Conservation (phyloP, 2,797 vertebrate genomes). For the Fistularia commersonii region DNA sequence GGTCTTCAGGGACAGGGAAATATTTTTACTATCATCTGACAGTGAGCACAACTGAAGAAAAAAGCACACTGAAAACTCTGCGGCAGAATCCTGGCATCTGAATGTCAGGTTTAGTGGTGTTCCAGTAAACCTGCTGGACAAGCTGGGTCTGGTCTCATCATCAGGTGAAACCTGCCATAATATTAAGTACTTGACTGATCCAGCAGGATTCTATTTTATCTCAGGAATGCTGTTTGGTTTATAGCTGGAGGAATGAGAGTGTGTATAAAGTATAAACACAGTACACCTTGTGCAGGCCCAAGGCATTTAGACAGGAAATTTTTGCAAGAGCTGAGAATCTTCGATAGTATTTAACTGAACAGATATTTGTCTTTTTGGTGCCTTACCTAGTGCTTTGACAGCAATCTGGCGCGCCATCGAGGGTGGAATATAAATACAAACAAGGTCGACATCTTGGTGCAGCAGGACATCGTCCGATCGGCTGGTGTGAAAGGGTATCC, state of each 20-base stretch:
- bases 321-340: no score
- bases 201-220: no score
- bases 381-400: constrained; percentile 93
- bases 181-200: not conserved
- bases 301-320: not conserved
- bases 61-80: not conserved
- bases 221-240: not conserved
- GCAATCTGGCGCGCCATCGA: constrained; percentile 94
- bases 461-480: constrained; percentile 90
- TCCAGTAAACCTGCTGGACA: no score
- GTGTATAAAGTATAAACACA: not conserved
- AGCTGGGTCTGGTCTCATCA: no score
- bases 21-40: not conserved
- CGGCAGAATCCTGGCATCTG: not conserved
- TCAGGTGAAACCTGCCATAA: not conserved
- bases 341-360: no score
- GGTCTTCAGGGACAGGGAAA: not conserved
- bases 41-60: no score
- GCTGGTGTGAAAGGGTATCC: constrained; percentile 92
- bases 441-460: constrained; percentile 93
- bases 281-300: not conserved
- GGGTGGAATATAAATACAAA: constrained; percentile 95
- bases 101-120: not conserved
- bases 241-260: not conserved
- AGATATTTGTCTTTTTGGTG: not conserved